Conservation (phyloP, 2,113 vertebrate genomes). For the Phaethornis superciliosus region DNA sequence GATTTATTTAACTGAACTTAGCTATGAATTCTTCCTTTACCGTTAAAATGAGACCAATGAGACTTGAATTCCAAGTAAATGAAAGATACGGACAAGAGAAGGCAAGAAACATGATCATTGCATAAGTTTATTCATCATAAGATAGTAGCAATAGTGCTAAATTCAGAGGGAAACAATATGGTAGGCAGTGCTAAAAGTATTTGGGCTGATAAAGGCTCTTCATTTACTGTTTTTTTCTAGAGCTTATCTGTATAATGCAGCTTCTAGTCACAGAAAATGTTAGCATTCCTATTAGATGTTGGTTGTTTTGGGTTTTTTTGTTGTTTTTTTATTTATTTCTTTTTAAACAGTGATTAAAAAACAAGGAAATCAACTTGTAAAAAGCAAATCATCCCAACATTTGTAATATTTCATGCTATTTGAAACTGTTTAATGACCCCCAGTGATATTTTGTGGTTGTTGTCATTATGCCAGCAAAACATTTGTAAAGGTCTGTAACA, state of each 20-base stretch:
- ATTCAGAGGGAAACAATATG: background rate
- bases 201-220: background rate
- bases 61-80: background rate
- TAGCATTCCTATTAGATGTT: background rate
- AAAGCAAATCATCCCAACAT: background rate
- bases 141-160: background rate
- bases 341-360: background rate
- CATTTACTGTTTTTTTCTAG: background rate
- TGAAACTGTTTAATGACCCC: background rate
- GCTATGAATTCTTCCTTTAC: background rate
- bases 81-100: background rate
- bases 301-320: too few relatives aligned
- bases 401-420: background rate
- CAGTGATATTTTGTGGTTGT: background rate
- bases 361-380: background rate
- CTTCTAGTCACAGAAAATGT: background rate
- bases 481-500: background rate
- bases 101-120: background rate
- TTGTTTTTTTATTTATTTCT: background rate
- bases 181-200: background rate
- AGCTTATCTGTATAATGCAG: background rate
- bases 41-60: background rate
- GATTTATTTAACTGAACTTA: background rate
- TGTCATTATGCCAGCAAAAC: background rate
- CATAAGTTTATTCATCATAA: background rate